These are phyloP conservation scores for Hermetia illucens DNA, from an alignment of 1,140 invertebrate species.

Conservation along the genomic window DNA sequence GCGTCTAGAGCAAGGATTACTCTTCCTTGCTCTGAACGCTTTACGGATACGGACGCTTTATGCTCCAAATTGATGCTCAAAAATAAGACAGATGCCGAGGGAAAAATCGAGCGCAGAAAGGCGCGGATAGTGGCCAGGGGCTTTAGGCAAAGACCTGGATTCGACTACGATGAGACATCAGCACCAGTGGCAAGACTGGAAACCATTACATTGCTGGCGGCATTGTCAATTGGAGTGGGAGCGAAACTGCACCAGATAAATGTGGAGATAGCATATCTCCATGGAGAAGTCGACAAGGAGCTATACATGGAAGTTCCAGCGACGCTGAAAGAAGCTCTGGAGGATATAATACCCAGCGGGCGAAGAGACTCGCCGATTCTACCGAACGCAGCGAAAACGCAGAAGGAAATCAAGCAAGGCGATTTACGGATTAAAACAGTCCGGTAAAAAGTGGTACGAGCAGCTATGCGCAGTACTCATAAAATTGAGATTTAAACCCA, in stretches of 20 bases:
- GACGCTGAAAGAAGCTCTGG: not conserved
- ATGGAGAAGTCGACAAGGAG: constrained; percentile 27
- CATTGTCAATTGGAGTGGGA: constrained; percentile 7
- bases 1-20: no score
- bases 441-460: not conserved
- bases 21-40: no score
- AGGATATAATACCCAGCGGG: not conserved
- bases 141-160: constrained; percentile 6
- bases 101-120: constrained; percentile 15
- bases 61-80: constrained; percentile 11
- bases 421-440: not conserved
- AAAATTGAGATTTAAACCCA: not conserved
- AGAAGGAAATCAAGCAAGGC: not conserved
- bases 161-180: constrained; percentile 9
- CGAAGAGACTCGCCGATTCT: not conserved
- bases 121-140: constrained; percentile 9
- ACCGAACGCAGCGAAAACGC: not conserved
- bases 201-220: constrained; percentile 14
- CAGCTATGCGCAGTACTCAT: not conserved
- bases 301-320: constrained; percentile 21
- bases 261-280: constrained; percentile 26
- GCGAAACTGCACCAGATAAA: constrained; percentile 15
- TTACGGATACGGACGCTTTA: constrained; percentile 8
- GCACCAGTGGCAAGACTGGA: constrained; percentile 12
- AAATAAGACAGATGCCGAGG: constrained; percentile 12